phyloP scores from a whole-genome alignment of 2,797 vertebrate genomes.

The Diplodus sargus region DNA sequence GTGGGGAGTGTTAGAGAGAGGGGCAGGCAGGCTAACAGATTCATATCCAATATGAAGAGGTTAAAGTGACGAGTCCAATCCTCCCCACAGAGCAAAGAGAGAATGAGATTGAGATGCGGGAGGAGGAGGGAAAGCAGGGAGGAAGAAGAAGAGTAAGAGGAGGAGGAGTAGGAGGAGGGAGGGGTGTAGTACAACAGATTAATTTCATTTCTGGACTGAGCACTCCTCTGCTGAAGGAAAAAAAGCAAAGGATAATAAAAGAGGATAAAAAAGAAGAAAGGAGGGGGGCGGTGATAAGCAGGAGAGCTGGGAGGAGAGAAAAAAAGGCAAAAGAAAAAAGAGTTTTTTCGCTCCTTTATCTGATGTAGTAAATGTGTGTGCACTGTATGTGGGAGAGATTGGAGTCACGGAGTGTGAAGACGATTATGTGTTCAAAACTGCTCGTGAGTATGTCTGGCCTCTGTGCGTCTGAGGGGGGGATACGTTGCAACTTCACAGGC shows the following conservation, averaged over 20 bases:
- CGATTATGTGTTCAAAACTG: constrained; percentile 71
- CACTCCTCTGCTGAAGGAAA: constrained; percentile 69
- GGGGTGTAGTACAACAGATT: constrained; percentile 81
- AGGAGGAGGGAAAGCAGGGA: constrained; percentile 42
- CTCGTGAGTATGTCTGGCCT: constrained; percentile 48
- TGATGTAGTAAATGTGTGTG: constrained; percentile 79
- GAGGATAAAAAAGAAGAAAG: constrained; percentile 63
- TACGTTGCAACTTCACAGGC: constrained; percentile 37
- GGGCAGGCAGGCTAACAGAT: constrained; percentile 79
- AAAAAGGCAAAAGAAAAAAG: constrained; percentile 35
- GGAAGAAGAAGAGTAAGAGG: constrained; percentile 34
- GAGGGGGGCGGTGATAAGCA: constrained; percentile 64
- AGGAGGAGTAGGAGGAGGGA: constrained; percentile 35
- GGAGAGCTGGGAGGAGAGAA: constrained; percentile 48
- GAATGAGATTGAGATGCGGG: constrained; percentile 73
- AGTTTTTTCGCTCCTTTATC: constrained; percentile 65
- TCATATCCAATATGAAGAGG: constrained; percentile 83
- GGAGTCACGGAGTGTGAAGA: constrained; percentile 66
- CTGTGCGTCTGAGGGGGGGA: constrained; percentile 24
- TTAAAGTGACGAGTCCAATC: constrained; percentile 80
- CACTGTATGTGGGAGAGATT: constrained; percentile 68
- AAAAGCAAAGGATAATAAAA: constrained; percentile 75
- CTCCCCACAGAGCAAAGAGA: constrained; percentile 75
- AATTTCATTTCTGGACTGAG: constrained; percentile 83
- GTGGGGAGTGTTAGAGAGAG: constrained; percentile 67